phyloP scores from a whole-genome alignment of 2,797 vertebrate species.

The Pampus argenteus region DNA sequence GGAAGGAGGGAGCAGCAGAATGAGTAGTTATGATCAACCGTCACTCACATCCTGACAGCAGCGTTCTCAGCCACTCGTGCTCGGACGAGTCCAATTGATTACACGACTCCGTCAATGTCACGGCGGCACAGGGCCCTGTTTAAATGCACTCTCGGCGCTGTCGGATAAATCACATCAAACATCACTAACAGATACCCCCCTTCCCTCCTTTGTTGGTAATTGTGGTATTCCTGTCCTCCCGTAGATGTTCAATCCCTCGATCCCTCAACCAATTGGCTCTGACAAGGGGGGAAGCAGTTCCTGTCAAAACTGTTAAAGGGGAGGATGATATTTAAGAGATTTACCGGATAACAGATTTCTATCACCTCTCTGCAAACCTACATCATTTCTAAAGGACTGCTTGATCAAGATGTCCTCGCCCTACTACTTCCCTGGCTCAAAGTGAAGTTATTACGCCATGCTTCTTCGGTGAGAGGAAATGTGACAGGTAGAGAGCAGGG shows the following conservation, averaged over 20 bases:
- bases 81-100: constrained; percentile 91
- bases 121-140: constrained; percentile 86
- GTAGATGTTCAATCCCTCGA: constrained; percentile 83
- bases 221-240: constrained; percentile 86
- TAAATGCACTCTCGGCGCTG: constrained; percentile 85
- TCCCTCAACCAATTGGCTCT: constrained; percentile 86
- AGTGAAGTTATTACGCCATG: constrained; percentile 77
- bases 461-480: constrained; percentile 64
- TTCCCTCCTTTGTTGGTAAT: constrained; percentile 89
- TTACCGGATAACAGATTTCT: constrained; percentile 85
- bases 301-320: constrained; percentile 85
- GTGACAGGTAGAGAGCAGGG: constrained; percentile 74
- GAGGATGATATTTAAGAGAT: constrained; percentile 77
- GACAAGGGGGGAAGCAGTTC: constrained; percentile 85
- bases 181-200: constrained; percentile 85
- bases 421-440: constrained; percentile 49
- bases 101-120: constrained; percentile 93
- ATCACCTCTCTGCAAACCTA: constrained; percentile 78
- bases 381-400: constrained; percentile 67
- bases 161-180: constrained; percentile 94
- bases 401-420: constrained; percentile 76
- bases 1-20: constrained; percentile 11
- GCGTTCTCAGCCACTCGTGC: constrained; percentile 82
- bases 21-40: constrained; percentile 75
- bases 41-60: constrained; percentile 82